Evolutionary conservation across 2,888 invertebrate genomes (phyloP).

Genomic region (Latrodectus hesperus): DNA sequence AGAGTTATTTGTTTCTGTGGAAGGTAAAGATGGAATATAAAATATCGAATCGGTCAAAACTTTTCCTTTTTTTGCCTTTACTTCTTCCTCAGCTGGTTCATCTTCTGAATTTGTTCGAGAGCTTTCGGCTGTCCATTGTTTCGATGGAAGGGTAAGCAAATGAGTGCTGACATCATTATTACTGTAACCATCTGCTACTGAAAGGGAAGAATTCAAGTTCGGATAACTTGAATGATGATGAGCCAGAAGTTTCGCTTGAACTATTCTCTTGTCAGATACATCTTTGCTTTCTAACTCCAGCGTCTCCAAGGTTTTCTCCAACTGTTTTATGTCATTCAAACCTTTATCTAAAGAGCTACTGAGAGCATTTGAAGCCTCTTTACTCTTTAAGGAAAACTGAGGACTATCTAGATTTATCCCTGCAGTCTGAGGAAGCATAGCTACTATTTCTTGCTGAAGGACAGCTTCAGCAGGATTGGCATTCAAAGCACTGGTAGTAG

Average conservation of each 20-base stretch:
- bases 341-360: conserved; percentile 71
- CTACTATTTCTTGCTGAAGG: conserved; percentile 48
- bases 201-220: conserved; percentile 41
- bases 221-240: conserved; percentile 67
- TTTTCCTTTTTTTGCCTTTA: background rate
- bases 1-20: background rate
- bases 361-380: conserved; percentile 27
- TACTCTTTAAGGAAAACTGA: background rate
- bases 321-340: conserved; percentile 63
- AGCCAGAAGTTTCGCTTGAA: conserved; percentile 17
- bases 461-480: background rate
- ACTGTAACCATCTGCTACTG: background rate
- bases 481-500: background rate
- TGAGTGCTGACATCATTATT: conserved; percentile 14
- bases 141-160: conserved; percentile 22
- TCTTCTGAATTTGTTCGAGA: conserved; percentile 69
- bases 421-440: conserved; percentile 49
- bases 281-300: conserved; percentile 14
- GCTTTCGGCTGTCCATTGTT: conserved; percentile 58
- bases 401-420: background rate
- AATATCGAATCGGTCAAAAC: conserved; percentile 60
- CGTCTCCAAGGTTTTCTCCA: conserved; percentile 9
- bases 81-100: conserved; percentile 28
- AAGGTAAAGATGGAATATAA: conserved; percentile 46
- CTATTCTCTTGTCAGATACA: conserved; percentile 4